Percentiles rank a stretch among this genome's conserved stretches.
Conservation (phyloP, 1,140 invertebrate genomes). For the Aphelenchoides fujianensis region DNA sequence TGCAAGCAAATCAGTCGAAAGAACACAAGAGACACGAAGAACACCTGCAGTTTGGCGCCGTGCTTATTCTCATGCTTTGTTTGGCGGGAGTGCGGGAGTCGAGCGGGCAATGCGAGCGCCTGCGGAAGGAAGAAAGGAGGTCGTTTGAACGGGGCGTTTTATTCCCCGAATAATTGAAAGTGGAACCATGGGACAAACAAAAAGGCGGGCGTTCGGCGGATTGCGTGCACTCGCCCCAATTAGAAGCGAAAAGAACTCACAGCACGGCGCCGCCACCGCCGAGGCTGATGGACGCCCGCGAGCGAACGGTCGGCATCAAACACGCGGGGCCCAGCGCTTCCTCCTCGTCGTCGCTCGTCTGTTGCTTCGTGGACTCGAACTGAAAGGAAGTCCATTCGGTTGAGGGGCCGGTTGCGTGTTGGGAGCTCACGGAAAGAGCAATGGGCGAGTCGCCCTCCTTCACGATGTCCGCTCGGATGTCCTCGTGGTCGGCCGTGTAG, state of each 20-base stretch:
- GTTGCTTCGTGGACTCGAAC: neutral
- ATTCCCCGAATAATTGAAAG: neutral
- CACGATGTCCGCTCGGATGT: neutral
- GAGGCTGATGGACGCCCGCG: neutral
- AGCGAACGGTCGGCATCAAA: neutral
- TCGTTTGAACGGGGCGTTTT: too few species aligned
- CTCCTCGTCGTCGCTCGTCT: neutral
- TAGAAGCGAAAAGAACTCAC: neutral
- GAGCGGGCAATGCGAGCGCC: neutral
- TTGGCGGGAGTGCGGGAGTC: neutral
- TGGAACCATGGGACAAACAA: neutral
- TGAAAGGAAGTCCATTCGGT: neutral
- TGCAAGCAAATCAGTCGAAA: too few species aligned
- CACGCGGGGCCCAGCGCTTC: neutral
- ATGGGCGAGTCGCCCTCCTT: too few species aligned
- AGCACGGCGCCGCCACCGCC: neutral
- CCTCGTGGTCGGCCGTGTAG: neutral
- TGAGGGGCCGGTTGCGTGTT: neutral
- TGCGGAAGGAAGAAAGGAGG: neutral
- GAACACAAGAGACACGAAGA: too few species aligned
- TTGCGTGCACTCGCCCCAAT: neutral
- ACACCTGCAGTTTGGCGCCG: neutral
- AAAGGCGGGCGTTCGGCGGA: neutral
- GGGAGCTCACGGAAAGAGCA: neutral
- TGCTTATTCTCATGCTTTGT: too few species aligned